Base-by-base conservation (phyloP, 1,140 invertebrate species). In the Stenopsyche tienmushanensis region DNA sequence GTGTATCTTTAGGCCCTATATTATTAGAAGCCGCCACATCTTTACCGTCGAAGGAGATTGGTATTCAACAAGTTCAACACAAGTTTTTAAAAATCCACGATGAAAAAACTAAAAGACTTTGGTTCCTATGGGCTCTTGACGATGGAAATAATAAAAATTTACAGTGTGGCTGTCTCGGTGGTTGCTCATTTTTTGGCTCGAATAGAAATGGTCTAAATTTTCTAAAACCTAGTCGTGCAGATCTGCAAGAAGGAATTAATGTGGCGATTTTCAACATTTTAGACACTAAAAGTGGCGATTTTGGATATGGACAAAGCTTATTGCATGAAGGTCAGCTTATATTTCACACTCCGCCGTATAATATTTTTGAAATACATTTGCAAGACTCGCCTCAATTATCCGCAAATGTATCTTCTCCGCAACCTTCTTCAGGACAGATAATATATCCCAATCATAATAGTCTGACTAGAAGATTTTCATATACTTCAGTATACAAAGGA, bases 131-230 rank as follows among this genome's bases (percentile, higher is more conserved):
- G 96, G 85, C 88, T 0, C 83, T 81, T 67, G 87, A 90, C 72
- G 80, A 75, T 3, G 80, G 71, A 64, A 78, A 72, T 57, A 80
- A 83, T 5, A 80, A 84, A 66, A 78, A 82, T 26, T 72, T 81
- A 5, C 91, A 90, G 69, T 99, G 97, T 78, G 96, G 95, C 0
- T 99, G 97, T 79, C 89, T 92, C 42, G 97, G 97, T 1, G 95
- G 95, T 0, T 98, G 94, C 74, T 81, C 83, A 13, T 99, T 99
- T 79, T 99, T 99, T 77, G 96, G 95, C 2, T 89, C 83, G 45
- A 95, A 94, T 75, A 83, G 83, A 71, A 96, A 96, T 76, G 94
- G 95, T 0, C 76, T 86, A 17, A 87, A 86, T 69, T 96, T 97
- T 75, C 93, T 97, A 63, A 92, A 93, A 73, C 92, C 93, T 0